Base-by-base conservation (phyloP, 2,888 invertebrate species). In the Andrena fulva region DNA sequence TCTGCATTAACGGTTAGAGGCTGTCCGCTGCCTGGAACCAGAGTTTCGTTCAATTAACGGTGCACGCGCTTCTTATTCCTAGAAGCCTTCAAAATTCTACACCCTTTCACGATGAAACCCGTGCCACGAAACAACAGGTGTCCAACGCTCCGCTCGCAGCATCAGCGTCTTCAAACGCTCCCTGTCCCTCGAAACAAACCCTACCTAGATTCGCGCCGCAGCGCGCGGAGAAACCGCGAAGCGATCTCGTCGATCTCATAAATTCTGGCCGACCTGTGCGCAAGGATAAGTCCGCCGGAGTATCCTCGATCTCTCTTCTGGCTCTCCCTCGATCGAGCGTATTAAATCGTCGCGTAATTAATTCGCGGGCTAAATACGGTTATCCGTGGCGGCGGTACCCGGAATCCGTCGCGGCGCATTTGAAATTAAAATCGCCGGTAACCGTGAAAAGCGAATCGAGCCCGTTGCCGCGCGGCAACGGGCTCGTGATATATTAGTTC, bases 41-140 rank as follows among this genome's bases (percentile, higher is more conserved):
- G 75, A 73, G 75, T 83, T 83, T 85, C 74, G 80, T 77, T 80
- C 64, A 85, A 77, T 85, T 83, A 85, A 85, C 85, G 85, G 85
- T 80, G 80, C 4, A 56, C 24, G 5, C 27, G 59, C 72, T 24
- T 56, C 68, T 48, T 56, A 29, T 75, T 56, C 48, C 16, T 35
- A 12, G 69, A 50, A 64, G 29, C 33, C 16, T 20, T 12, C 4
- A 2, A 56, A 79, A 69, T 56, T 35, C n/a, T 20, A 16, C 42
- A 16, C 24, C 42, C 20, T 16, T 24, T 63, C 6, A 7, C 33
- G 48, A 12, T 2, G 50, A 1, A 16, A 7, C 12, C 5, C 2
- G 24, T 12, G 2, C 16, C 27, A 42, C 12, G 12, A 42, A 16
- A 5, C 42, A 12, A 42, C 42, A 42, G 16, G 42, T 42, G 42